A percentile compares a stretch with the other conserved stretches of the same genome.
Conservation (phyloP, 2,888 invertebrate genomes). For the Hydropsyche betteni region DNA sequence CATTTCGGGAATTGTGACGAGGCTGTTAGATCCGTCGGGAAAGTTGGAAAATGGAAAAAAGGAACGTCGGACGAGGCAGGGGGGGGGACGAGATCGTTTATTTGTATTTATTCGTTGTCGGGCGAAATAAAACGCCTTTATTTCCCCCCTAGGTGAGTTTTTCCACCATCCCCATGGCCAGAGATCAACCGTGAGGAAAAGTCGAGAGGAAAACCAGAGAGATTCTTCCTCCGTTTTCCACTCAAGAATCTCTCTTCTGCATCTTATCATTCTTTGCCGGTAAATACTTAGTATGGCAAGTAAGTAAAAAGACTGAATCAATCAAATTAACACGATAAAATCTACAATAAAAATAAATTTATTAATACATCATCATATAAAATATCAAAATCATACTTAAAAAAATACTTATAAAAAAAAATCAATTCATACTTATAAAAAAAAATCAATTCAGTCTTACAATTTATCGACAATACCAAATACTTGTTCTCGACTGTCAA, state of each 20-base stretch:
- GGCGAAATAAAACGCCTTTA: slow-evolving; percentile 24
- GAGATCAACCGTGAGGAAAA: slow-evolving; percentile 29
- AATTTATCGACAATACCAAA: no score
- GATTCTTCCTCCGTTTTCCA: slow-evolving; percentile 19
- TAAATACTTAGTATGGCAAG: slow-evolving; percentile 17
- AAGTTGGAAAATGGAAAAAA: neutral
- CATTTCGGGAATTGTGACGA: slow-evolving; percentile 5
- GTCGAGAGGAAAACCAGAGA: slow-evolving; percentile 16
- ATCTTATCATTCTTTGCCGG: slow-evolving; percentile 27
- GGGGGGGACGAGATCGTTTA: neutral
- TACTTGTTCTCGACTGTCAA: slow-evolving; percentile 47
- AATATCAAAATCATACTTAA: no score
- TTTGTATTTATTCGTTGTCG: slow-evolving; percentile 29
- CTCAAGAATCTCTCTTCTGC: neutral
- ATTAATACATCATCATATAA: no score
- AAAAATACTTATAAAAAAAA: no score
- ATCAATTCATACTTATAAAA: no score
- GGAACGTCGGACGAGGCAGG: neutral
- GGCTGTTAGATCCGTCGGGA: neutral
- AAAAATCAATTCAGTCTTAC: no score
- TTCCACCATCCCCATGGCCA: neutral
- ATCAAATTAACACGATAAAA: no score
- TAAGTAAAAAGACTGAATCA: no score
- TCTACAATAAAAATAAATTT: no score
- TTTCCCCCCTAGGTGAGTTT: slow-evolving; percentile 28